A percentile compares a stretch with the other conserved stretches of the same genome.
Evolutionary conservation across 1,140 invertebrate genomes (phyloP).

Genomic region (Drosophila repletoides): DNA sequence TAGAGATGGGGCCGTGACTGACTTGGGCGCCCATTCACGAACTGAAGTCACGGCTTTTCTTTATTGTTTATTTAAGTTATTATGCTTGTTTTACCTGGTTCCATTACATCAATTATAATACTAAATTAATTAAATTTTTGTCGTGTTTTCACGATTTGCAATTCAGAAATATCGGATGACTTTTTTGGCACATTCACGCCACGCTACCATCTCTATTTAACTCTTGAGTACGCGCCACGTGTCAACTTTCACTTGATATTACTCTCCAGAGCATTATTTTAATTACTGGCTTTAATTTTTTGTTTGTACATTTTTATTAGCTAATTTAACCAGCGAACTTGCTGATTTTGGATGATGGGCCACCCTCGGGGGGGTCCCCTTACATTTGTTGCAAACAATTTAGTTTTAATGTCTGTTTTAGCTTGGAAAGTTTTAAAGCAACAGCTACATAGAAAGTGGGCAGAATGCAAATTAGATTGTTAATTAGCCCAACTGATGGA

Average conservation of each 20-base stretch:
- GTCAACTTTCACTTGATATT: conserved; percentile 27
- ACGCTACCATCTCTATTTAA: not conserved
- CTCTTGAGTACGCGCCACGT: not conserved
- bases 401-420: conserved; percentile 4
- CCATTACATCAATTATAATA: too few species aligned
- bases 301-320: not conserved
- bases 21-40: too few species aligned
- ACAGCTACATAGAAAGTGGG: conserved; percentile 9
- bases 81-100: too few species aligned
- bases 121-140: too few species aligned
- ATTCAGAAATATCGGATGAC: too few species aligned
- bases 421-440: conserved; percentile 18
- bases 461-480: conserved; percentile 6
- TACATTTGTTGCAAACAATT: not conserved
- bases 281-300: conserved; percentile 7
- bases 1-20: too few species aligned
- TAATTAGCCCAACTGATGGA: conserved; percentile 5
- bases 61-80: too few species aligned
- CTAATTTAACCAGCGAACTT: not conserved
- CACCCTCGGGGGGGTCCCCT: too few species aligned
- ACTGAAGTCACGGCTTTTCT: too few species aligned
- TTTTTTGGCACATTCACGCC: too few species aligned
- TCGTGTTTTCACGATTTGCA: too few species aligned
- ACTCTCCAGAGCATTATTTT: not conserved
- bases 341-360: conserved; percentile 9